Evolutionary conservation across 1,140 invertebrate species (phyloP).

Genomic region (Dinothrombium tinctorium): DNA sequence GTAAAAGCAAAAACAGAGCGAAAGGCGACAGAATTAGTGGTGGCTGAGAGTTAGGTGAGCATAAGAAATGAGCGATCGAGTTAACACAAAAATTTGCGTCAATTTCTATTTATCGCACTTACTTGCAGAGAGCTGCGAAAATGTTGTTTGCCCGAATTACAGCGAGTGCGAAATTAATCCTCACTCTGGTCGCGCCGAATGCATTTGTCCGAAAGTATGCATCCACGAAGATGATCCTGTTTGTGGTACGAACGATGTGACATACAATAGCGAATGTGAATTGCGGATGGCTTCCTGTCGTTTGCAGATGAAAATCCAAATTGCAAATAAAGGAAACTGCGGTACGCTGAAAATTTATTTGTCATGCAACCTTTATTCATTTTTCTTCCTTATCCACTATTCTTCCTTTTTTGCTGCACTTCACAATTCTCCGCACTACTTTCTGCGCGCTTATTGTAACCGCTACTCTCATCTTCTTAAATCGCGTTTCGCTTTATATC

Average conservation of each 20-base stretch:
- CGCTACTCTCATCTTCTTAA: too few relatives aligned
- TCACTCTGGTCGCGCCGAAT: constrained; percentile 45
- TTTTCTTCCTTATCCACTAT: background rate
- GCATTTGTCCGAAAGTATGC: constrained; percentile 46
- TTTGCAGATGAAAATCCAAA: constrained; percentile 36
- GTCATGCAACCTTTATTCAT: background rate
- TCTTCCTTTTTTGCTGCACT: background rate
- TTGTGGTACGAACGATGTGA: constrained; percentile 35
- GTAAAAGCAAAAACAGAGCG: too few relatives aligned
- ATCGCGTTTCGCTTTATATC: background rate
- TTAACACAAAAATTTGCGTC: too few relatives aligned
- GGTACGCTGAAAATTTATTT: constrained; percentile 5
- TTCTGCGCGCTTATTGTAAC: too few relatives aligned
- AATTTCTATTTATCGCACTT: too few relatives aligned
- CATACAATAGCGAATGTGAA: constrained; percentile 42
- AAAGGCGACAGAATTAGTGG: too few relatives aligned
- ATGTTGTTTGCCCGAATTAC: constrained; percentile 34
- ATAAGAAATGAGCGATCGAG: too few relatives aligned
- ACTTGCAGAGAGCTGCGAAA: background rate
- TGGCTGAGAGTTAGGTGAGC: too few relatives aligned
- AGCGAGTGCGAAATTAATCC: constrained; percentile 62
- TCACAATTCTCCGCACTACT: too few relatives aligned
- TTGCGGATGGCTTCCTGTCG: constrained; percentile 41
- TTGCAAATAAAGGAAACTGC: constrained; percentile 14
- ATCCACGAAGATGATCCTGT: constrained; percentile 46